phyloP scores from a whole-genome alignment of 2,797 vertebrate species.

The Antrozous pallidus region DNA sequence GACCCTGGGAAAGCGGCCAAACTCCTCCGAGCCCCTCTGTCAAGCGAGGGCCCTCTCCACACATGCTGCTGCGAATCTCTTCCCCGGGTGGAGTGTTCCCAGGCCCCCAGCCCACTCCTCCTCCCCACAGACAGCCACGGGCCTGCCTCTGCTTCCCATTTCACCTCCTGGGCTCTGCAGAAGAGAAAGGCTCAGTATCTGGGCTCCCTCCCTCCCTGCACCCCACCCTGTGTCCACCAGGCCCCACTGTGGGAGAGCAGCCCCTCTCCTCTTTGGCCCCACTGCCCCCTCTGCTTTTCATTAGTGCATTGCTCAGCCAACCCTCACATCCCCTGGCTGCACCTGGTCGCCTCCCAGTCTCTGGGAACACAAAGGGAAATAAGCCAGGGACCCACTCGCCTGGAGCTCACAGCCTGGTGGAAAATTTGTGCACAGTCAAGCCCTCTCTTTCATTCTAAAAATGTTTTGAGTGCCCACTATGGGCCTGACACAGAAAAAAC shows the following conservation, averaged over 20 bases:
- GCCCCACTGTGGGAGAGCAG: neutral
- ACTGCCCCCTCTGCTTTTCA: neutral
- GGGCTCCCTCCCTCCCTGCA: neutral
- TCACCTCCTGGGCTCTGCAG: neutral
- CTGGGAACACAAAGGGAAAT: neutral
- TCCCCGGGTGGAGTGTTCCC: neutral
- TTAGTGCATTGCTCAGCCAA: neutral
- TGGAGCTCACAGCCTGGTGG: neutral
- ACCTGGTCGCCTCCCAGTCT: neutral
- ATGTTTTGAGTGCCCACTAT: neutral
- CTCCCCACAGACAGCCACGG: neutral
- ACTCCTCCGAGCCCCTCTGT: neutral
- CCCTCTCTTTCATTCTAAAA: neutral
- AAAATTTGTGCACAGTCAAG: neutral
- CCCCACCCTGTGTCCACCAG: neutral
- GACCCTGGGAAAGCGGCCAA: neutral
- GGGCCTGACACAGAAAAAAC: neutral
- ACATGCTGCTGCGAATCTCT: accelerated
- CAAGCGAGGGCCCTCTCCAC: neutral
- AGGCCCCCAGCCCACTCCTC: neutral
- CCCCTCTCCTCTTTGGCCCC: neutral
- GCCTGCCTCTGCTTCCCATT: neutral
- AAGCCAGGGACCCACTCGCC: neutral
- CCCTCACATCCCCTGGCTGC: neutral
- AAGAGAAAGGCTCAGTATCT: neutral